Percentiles rank a stretch among this genome's conserved stretches.
phyloP scores from a whole-genome alignment of 2,113 vertebrate genomes.

The Triplophysa tibetana region DNA sequence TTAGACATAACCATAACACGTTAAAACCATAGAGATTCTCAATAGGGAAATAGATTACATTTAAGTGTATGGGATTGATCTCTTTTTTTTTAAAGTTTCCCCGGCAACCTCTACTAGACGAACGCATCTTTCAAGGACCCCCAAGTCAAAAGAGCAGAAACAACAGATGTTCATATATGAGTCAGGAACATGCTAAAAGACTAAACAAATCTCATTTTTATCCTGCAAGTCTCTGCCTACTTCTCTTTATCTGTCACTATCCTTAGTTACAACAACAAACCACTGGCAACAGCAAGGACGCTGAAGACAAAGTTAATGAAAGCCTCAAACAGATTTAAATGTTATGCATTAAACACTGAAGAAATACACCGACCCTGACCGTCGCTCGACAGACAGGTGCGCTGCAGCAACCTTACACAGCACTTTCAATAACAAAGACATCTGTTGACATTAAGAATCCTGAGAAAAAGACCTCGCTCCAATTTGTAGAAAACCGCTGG shows the following conservation, averaged over 20 bases:
- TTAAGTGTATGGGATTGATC: too few relatives aligned
- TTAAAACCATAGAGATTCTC: too few relatives aligned
- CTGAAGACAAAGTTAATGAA: neutral
- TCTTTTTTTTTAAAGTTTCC: too few relatives aligned
- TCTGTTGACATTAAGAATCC: slow-evolving; percentile 3
- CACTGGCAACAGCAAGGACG: slow-evolving; percentile 4
- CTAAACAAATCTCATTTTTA: neutral
- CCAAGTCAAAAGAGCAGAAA: neutral
- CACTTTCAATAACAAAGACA: slow-evolving; percentile 20
- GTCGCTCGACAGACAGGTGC: neutral
- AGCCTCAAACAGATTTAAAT: neutral
- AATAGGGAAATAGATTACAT: too few relatives aligned
- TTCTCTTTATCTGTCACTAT: neutral
- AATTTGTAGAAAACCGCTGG: neutral
- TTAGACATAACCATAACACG: too few relatives aligned
- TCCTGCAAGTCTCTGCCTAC: neutral
- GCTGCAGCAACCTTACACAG: neutral
- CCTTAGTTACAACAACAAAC: slow-evolving; percentile 12
- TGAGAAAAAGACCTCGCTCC: neutral
- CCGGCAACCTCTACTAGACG: too few relatives aligned
- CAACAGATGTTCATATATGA: neutral
- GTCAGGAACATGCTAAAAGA: neutral
- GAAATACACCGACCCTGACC: neutral
- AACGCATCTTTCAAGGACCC: neutral
- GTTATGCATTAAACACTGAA: slow-evolving; percentile 18